Conservation (phyloP, 2,888 invertebrate genomes). For the Dioctria linearis region DNA sequence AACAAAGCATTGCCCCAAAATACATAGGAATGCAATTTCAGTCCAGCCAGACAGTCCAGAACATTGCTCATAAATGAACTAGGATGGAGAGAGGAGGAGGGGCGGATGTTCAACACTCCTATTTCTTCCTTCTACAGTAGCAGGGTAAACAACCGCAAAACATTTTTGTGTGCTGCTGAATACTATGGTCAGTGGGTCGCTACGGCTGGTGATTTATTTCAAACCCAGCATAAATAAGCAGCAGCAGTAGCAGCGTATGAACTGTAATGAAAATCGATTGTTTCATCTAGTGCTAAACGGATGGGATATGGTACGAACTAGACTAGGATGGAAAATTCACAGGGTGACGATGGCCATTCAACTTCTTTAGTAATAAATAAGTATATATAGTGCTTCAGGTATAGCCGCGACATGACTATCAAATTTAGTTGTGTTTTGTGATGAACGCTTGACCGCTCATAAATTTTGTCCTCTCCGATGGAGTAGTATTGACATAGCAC, state of each 20-base stretch:
- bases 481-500: slow-evolving; percentile 22
- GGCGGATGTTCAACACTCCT: not conserved
- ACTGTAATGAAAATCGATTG: not conserved
- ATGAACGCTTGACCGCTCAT: slow-evolving; percentile 36
- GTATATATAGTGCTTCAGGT: not conserved
- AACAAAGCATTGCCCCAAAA: not conserved
- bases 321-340: not conserved
- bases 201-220: slow-evolving; percentile 34
- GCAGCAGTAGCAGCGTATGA: not conserved
- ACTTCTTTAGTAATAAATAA: not conserved
- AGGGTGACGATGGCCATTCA: not conserved
- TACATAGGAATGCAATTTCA: too few species aligned
- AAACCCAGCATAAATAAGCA: not conserved
- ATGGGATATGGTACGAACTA: not conserved
- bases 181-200: slow-evolving; percentile 35
- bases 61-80: not conserved
- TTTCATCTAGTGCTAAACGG: not conserved
- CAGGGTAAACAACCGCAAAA: slow-evolving; percentile 13
- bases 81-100: slow-evolving; percentile 4
- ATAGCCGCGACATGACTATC: not conserved
- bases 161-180: slow-evolving; percentile 47
- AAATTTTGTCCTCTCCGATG: slow-evolving; percentile 36
- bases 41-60: slow-evolving; percentile 1
- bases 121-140: too few species aligned
- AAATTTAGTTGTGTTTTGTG: slow-evolving; percentile 1